These are phyloP conservation scores for Chelonus formosanus DNA, from an alignment of 2,888 invertebrate species.

Conservation along the genomic window DNA sequence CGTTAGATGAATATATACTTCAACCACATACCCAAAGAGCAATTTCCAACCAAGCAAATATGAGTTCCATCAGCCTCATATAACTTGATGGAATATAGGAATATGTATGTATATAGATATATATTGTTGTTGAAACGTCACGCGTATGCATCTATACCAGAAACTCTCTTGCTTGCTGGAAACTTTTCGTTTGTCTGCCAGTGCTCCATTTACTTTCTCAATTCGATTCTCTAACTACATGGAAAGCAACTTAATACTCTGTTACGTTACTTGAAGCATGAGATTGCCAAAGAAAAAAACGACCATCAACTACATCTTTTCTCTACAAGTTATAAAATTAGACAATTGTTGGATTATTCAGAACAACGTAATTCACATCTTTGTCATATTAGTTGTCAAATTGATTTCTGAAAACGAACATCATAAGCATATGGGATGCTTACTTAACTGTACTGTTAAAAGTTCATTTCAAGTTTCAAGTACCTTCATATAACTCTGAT, in stretches of 20 bases:
- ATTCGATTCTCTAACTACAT: conserved; percentile 6
- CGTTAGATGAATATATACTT: neutral
- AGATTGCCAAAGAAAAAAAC: too few species aligned
- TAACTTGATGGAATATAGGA: neutral
- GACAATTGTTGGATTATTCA: too few species aligned
- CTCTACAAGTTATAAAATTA: too few species aligned
- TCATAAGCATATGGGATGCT: too few species aligned
- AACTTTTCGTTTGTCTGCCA: neutral
- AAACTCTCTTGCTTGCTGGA: neutral
- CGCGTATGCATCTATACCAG: too few species aligned
- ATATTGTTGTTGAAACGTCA: neutral
- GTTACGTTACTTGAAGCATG: neutral
- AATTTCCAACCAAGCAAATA: conserved; percentile 8
- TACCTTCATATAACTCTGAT: too few species aligned
- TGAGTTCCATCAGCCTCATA: conserved; percentile 10
- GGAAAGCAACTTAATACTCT: neutral
- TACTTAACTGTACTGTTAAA: too few species aligned
- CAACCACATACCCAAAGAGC: neutral
- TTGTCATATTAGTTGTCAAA: too few species aligned
- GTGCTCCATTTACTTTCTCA: conserved; percentile 2
- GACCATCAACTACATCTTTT: too few species aligned
- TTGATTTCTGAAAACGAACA: too few species aligned
- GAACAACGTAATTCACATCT: too few species aligned
- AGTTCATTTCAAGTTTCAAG: too few species aligned
- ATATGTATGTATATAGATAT: neutral